Base-by-base conservation (phyloP, 2,888 invertebrate genomes). In the Agrochola lychnidis region DNA sequence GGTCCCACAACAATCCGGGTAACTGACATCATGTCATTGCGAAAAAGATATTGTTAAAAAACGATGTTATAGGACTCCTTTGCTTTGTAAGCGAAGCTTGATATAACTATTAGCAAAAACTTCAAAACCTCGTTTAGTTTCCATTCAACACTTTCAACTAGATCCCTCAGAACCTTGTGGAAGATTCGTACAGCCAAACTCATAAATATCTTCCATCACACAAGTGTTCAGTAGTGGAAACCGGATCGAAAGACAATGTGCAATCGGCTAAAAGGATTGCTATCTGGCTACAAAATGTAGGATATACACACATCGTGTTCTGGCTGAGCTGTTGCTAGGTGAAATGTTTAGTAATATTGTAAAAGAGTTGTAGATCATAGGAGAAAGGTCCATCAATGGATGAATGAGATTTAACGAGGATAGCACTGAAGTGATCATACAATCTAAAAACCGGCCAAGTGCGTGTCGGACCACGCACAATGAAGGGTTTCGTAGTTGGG, bases 261-360 rank as follows among this genome's bases (percentile, higher is more conserved):
- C 86, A 83, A 83, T 83, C 83, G 64, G 71, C 83, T 83, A 86
- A 83, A 83, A 83, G 87, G 83, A 83, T 83, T 72, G 62, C 63
- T 76, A 45, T 62, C 63, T 59, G 25, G 36, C 30, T 48, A 82
- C 77, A 76, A 82, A 70, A 83, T 81, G 69, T 82, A 67, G 48
- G 40, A 70, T 71, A 69, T 62, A 70, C 53, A 68, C 36, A 64
- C 30, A 19, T 53, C 16, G 61, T 25, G 36, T 22, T n/a, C 62
- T 53, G 22, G 16, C 53, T 70, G 14, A 53, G 67, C 12, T 61
- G 64, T 70, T 76, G 48, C 51, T 59, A 53, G 45, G 25, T 25
- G 19, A 40, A 63, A 63, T 59, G 19, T 76, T 56, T 61, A 56
- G 16, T 22, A n/a, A 51, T 25, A 25, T 36, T 76, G 16, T 80